Evolutionary conservation across 2,113 vertebrate species (phyloP), one percentile per base, ranked within the genome.

Genomic region (Hymenochirus boettgeri): DNA sequence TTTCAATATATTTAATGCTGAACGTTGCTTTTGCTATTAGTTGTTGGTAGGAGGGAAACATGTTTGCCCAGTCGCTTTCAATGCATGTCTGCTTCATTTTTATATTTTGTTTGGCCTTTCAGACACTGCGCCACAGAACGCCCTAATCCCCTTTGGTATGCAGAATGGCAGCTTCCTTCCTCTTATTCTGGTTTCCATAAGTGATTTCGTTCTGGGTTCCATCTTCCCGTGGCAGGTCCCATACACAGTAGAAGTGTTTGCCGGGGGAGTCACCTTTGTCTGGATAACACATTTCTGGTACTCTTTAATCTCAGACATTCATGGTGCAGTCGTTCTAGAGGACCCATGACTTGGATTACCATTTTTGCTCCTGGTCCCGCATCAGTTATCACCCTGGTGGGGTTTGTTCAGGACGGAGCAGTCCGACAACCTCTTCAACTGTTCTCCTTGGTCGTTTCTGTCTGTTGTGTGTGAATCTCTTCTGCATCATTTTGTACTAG

Each of bases 221-320:
- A 21, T 92, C 70, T 88, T 80, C 58, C 76, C 80, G 18, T 74
- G 85, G 24, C 77, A 89, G 18, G 81, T 70, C 29, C 81, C 84
- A 62, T 77, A 71, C 0, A 80, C 87, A 65, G 6, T 86, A 67
- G 89, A 95, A 53, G 46, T 91, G 42, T 72, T 99, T 4, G 77
- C 89, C 2, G 87, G 82, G 48, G 71, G 87, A 56, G 85, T 85
- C 57, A 84, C 82, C 1, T 25, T 98, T 72, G 81, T 90, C 5
- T 98, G 94, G 95, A 71, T 90, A 61, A 82, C 87, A 5, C 96
- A 99, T 19, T 73, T 88, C 47, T 87, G 0, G 64, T 91, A 55
- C 70, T 94, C 5, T 45, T 79, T 12, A 47, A 71, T 2, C 75
- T 97, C 65, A 81, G 77, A 75, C 84, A 61, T 22, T 87, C 91